Evolutionary conservation across 1,140 invertebrate species (phyloP).

Genomic region (Drosophila arizonae): DNA sequence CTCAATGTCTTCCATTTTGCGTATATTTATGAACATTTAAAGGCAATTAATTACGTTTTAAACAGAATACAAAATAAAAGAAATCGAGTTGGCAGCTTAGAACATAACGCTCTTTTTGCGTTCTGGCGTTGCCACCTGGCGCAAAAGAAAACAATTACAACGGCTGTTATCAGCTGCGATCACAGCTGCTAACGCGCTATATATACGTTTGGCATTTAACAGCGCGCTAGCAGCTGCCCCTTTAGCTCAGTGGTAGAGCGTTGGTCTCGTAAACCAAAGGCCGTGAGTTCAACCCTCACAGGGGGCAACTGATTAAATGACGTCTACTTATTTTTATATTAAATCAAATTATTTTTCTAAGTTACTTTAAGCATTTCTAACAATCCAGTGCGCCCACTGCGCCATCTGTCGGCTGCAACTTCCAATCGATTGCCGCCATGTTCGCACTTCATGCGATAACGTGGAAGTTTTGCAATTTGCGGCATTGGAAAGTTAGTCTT

Average conservation of each 20-base stretch:
- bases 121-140: neutral
- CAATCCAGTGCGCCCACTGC: slow-evolving; percentile 27
- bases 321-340: slow-evolving; percentile 7
- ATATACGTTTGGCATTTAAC: slow-evolving; percentile 15
- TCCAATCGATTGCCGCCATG: slow-evolving; percentile 77
- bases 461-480: slow-evolving; percentile 79
- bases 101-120: neutral
- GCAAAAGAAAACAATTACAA: neutral
- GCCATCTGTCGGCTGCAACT: slow-evolving; percentile 67
- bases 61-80: neutral
- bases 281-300: slow-evolving; percentile 94
- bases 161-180: slow-evolving; percentile 34
- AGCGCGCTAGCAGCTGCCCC: slow-evolving; percentile 55
- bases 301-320: slow-evolving; percentile 48
- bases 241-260: slow-evolving; percentile 96
- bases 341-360: slow-evolving; percentile 14
- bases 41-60: neutral
- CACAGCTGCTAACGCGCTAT: slow-evolving; percentile 10
- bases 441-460: slow-evolving; percentile 79
- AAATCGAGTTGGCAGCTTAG: neutral
- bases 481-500: slow-evolving; percentile 75
- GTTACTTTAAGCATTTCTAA: slow-evolving; percentile 27
- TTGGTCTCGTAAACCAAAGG: slow-evolving; percentile 96
- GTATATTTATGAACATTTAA: neutral
- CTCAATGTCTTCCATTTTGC: neutral